Base-by-base conservation (phyloP, 1,140 invertebrate species). In the Drosophila navojoa region DNA sequence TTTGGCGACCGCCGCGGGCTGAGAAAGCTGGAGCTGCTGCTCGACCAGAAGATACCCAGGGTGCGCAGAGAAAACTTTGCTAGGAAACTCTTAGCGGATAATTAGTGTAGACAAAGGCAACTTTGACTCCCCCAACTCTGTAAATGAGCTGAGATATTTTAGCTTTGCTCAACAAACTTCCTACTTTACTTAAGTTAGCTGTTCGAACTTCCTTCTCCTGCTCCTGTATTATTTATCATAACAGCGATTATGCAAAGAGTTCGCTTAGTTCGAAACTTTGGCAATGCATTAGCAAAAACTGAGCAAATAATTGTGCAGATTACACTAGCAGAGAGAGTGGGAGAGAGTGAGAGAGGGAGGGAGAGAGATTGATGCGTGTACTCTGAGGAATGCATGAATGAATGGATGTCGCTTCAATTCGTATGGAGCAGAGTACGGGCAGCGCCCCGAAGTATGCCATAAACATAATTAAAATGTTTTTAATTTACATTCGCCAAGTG, bases 401-500 rank as follows among this genome's bases (percentile, higher is more conserved):
- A n/a, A 32, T 32, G 32, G 32, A 1, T 32, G 32, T 32, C 7
- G 32, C 9, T 32, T 32, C 49, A 50, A 25, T 50, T 25, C 19
- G 58, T 55, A 54, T 50, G 47, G 9, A 42, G n/a, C 19, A 53
- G 35, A 42, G n/a, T 38, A 63, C 58, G 52, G 10, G 3, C 27
- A 44, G 16, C 10, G 40, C 7, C 42, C 44, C 19, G 29, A 49
- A 79, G 68, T 54, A 85, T 71, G 55, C 78, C 63, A 81, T 85
- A 85, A 86, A 86, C 76, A 87, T 87, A 86, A 86, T 86, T 86
- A 86, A 86, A 87, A 76, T 71, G 79, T 80, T 70, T 78, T 73
- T 72, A 86, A 87, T 86, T 87, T 68, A 76, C 71, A 63, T 53
- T 44, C 38, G 61, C 55, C 71, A 71, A 78, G 62, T 79, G 61